Percentiles rank a stretch among this genome's conserved stretches.
phyloP scores from a whole-genome alignment of 2,113 vertebrate species.

The Hypomesus transpacificus region DNA sequence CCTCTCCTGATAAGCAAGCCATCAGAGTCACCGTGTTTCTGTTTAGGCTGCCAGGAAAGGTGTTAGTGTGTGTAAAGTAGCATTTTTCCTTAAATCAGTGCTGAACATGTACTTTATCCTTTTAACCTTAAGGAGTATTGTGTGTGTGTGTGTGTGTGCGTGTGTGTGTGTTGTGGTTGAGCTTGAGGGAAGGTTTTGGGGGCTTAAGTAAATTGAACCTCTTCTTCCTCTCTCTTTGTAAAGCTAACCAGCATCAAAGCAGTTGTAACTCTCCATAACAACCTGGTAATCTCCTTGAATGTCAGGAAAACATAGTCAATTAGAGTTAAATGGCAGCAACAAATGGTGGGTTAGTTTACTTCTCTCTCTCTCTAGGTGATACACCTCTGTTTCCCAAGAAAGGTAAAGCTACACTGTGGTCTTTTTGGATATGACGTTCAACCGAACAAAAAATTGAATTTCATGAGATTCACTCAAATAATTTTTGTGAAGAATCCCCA shows the following conservation, averaged over 20 bases:
- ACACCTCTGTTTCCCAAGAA: no score
- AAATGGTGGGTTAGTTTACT: conserved; percentile 2
- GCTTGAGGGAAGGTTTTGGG: not conserved
- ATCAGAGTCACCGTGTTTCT: no score
- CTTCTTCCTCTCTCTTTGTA: no score
- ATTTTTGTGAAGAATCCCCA: no score
- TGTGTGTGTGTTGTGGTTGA: no score
- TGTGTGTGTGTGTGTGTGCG: conserved; percentile 12
- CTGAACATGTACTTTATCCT: not conserved
- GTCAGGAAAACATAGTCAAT: conserved; percentile 41
- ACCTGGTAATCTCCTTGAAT: conserved; percentile 59
- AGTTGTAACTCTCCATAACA: conserved; percentile 48
- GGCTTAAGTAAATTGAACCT: no score
- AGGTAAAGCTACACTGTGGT: no score
- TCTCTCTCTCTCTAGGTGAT: not conserved
- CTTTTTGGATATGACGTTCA: no score
- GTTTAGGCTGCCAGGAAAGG: not conserved
- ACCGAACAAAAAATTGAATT: no score
- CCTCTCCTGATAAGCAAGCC: conserved; percentile 27
- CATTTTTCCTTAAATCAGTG: not conserved
- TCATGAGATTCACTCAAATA: no score
- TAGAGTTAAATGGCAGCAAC: conserved; percentile 12
- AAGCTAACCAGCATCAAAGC: not conserved
- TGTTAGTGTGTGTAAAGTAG: not conserved
- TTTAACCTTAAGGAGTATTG: conserved; percentile 12